Percentiles rank a stretch among this genome's conserved stretches.
These are phyloP conservation scores for Sinocyclocheilus anshuiensis DNA, from an alignment of 2,113 vertebrate species.

Conservation along the genomic window DNA sequence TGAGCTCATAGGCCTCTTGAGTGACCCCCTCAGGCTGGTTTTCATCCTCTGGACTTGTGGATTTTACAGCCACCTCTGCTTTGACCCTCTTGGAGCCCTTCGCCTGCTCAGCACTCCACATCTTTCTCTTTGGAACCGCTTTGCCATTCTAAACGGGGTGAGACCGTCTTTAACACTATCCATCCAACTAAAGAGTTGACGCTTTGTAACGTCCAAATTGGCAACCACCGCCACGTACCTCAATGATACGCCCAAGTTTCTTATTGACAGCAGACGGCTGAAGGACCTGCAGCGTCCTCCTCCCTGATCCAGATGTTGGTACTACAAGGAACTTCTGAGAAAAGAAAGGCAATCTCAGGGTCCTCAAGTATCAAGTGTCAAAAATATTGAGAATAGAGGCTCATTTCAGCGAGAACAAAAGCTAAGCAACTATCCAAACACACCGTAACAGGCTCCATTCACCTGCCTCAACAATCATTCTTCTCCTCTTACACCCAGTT, in stretches of 20 bases:
- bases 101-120: slow-evolving; percentile 73
- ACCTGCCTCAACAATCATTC: slow-evolving; percentile 62
- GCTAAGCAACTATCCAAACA: neutral
- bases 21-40: slow-evolving; percentile 62
- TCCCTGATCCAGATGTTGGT: slow-evolving; percentile 61
- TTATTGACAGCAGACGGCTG: slow-evolving; percentile 81
- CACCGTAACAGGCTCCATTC: slow-evolving; percentile 61
- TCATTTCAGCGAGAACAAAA: neutral
- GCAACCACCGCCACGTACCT: slow-evolving; percentile 63
- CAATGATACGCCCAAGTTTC: slow-evolving; percentile 76
- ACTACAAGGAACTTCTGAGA: slow-evolving; percentile 76
- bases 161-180: neutral
- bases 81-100: slow-evolving; percentile 79
- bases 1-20: slow-evolving; percentile 84
- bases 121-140: slow-evolving; percentile 80
- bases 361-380: neutral
- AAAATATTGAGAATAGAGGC: neutral
- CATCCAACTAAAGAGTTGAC: neutral
- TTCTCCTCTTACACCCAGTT: slow-evolving; percentile 71
- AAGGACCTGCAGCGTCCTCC: slow-evolving; percentile 86
- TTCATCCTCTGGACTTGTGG: slow-evolving; percentile 75
- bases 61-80: slow-evolving; percentile 69
- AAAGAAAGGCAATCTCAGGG: neutral
- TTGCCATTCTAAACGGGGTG: slow-evolving; percentile 66
- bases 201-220: neutral